A percentile compares a stretch with the other conserved stretches of the same genome.
Evolutionary conservation across 1,140 invertebrate genomes (phyloP).

Genomic region (Eriocheir sinensis): DNA sequence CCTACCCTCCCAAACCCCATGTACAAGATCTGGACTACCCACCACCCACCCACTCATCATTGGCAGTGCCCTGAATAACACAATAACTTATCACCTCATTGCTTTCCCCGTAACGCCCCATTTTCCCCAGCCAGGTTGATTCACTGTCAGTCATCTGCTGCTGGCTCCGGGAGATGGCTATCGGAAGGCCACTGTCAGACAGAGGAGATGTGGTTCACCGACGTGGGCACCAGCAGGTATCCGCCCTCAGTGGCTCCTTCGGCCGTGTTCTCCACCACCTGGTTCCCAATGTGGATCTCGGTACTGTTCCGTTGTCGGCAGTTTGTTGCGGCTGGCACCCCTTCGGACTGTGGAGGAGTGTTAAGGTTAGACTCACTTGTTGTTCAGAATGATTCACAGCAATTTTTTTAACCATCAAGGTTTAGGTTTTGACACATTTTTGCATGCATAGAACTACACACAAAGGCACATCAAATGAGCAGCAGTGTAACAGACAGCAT

Average conservation of each 20-base stretch:
- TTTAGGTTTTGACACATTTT: no score
- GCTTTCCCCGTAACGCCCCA: background rate
- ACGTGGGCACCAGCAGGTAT: slow-evolving; percentile 61
- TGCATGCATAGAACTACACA: no score
- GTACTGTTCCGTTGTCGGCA: slow-evolving; percentile 63
- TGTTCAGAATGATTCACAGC: no score
- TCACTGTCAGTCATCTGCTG: slow-evolving; percentile 69
- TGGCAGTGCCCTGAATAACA: background rate
- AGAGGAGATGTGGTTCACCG: slow-evolving; percentile 59
- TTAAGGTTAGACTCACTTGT: background rate
- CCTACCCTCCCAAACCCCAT: background rate
- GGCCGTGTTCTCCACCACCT: slow-evolving; percentile 43
- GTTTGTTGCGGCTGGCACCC: slow-evolving; percentile 12
- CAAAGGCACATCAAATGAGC: no score
- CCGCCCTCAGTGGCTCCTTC: slow-evolving; percentile 60
- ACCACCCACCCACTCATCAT: background rate
- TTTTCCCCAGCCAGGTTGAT: background rate
- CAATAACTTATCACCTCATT: background rate
- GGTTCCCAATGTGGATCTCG: slow-evolving; percentile 57
- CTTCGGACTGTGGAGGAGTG: slow-evolving; percentile 50
- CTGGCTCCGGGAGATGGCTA: slow-evolving; percentile 60
- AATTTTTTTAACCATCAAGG: no score
- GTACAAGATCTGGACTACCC: background rate
- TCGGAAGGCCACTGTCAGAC: slow-evolving; percentile 69
- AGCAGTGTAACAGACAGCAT: no score